Percentiles rank a stretch among this genome's conserved stretches.
phyloP scores from a whole-genome alignment of 2,797 vertebrate genomes.

The Varecia variegata region DNA sequence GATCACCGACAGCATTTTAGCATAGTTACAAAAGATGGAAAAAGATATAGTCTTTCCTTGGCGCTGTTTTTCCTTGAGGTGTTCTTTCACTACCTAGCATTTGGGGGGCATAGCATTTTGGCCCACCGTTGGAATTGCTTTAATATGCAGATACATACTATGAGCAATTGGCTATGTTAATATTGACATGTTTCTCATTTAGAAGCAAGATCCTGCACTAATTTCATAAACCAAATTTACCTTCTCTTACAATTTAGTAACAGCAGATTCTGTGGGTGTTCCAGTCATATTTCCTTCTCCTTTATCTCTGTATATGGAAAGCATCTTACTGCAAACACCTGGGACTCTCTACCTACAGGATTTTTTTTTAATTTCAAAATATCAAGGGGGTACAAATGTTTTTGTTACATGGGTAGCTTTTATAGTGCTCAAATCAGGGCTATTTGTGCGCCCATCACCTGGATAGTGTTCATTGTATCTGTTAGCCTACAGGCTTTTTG shows the following conservation, averaged over 20 bases:
- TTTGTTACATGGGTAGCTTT: background rate
- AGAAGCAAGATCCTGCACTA: background rate
- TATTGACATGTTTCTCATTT: background rate
- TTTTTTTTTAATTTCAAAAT: background rate
- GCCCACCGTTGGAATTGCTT: background rate
- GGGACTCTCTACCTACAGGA: background rate
- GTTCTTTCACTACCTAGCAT: background rate
- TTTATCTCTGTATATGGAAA: background rate
- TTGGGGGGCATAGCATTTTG: background rate
- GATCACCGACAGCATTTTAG: background rate
- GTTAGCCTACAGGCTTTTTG: background rate
- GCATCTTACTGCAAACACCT: background rate
- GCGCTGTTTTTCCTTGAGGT: background rate
- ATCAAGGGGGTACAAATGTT: background rate
- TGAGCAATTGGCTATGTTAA: background rate
- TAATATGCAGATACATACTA: background rate
- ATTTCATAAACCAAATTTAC: background rate
- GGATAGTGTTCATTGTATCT: background rate
- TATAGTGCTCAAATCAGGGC: background rate
- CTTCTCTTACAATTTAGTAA: background rate
- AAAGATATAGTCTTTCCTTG: background rate
- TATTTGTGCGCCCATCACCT: too few species aligned
- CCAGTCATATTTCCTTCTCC: background rate
- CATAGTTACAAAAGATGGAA: background rate
- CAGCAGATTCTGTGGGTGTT: background rate